These are phyloP conservation scores for Eupithecia exiguata DNA, from an alignment of 2,888 invertebrate species.

Conservation along the genomic window DNA sequence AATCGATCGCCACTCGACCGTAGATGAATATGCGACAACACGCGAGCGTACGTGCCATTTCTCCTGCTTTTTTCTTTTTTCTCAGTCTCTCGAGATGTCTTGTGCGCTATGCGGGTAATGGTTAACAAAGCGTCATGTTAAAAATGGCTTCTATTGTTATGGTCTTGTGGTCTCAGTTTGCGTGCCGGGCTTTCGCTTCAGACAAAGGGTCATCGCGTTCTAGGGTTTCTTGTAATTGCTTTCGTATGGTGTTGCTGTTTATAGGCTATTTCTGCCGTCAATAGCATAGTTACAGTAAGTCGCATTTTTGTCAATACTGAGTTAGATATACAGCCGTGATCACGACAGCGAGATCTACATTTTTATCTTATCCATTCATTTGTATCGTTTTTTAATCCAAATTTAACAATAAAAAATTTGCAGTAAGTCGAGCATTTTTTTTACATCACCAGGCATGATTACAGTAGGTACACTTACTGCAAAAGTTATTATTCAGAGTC, in stretches of 20 bases:
- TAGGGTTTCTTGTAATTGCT: slow-evolving; percentile 20
- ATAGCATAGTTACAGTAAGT: too few species aligned
- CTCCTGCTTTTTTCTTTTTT: slow-evolving; percentile 56
- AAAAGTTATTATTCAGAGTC: too few species aligned
- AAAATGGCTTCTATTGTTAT: slow-evolving; percentile 15
- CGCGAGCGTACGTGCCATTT: slow-evolving; percentile 52
- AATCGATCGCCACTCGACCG: slow-evolving; percentile 37
- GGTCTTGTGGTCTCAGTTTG: background rate
- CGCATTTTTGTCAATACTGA: too few species aligned
- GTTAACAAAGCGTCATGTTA: slow-evolving; percentile 44
- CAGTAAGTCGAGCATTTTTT: too few species aligned
- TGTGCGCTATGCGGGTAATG: slow-evolving; percentile 67
- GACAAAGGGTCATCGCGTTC: slow-evolving; percentile 25
- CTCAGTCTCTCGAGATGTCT: slow-evolving; percentile 58
- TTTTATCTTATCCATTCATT: too few species aligned
- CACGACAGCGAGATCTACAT: too few species aligned
- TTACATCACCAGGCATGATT: too few species aligned
- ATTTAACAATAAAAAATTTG: too few species aligned
- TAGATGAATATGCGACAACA: slow-evolving; percentile 63
- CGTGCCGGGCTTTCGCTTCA: slow-evolving; percentile 1
- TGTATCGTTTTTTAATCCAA: too few species aligned
- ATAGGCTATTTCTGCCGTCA: too few species aligned
- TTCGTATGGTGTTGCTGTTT: slow-evolving; percentile 12
- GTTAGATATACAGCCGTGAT: too few species aligned
- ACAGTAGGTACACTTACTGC: too few species aligned